phyloP scores from a whole-genome alignment of 2,113 vertebrate species.

The Mastomys natalensis region DNA sequence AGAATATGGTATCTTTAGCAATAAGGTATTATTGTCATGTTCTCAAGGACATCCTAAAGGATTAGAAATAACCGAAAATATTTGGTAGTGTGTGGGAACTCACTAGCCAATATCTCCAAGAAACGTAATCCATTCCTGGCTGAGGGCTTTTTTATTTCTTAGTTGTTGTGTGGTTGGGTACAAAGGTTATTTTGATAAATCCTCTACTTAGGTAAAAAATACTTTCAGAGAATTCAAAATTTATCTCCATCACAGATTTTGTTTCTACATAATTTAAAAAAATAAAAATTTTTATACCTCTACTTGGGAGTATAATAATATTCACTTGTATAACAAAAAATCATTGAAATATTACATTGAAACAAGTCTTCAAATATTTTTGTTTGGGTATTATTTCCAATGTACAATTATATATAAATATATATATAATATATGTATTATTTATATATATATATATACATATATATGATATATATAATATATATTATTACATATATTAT shows the following conservation, averaged over 20 bases:
- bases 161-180: background rate
- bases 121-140: background rate
- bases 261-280: background rate
- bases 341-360: background rate
- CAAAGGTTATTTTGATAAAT: background rate
- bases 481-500: too few species aligned
- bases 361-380: background rate
- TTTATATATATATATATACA: too few species aligned
- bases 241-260: rapidly evolving
- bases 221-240: background rate
- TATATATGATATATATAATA: too few species aligned
- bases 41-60: too few species aligned
- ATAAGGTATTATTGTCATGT: background rate
- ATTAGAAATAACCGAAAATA: background rate
- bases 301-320: background rate
- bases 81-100: background rate
- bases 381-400: background rate
- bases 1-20: background rate
- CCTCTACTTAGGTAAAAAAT: background rate
- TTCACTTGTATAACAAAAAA: background rate
- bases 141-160: background rate
- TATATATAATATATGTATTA: too few species aligned
- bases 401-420: background rate
- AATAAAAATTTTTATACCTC: background rate
- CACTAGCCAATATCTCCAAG: background rate